These are phyloP conservation scores for Theonella swinhoei DNA, from an alignment of 37 sponge, comb jelly and placozoan species.

Conservation along the genomic window DNA sequence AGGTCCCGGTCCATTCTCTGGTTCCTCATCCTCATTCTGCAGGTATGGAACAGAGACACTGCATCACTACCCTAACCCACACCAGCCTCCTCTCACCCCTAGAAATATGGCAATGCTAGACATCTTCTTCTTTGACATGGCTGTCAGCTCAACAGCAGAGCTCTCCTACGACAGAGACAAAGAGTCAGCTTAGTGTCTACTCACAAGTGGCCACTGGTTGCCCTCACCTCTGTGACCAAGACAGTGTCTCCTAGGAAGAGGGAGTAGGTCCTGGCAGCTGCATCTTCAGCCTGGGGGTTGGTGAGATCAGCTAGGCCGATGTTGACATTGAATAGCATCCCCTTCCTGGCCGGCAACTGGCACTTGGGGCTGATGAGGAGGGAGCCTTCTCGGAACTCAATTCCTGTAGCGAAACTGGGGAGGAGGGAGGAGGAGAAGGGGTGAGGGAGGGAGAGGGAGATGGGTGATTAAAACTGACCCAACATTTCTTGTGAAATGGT, in stretches of 20 bases:
- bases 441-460: conserved; percentile 4
- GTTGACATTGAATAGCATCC: conserved; percentile 85
- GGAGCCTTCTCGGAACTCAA: conserved; percentile 90
- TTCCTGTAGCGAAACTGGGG: conserved; percentile 86
- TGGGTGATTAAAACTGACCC: conserved; percentile 59
- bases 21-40: neutral
- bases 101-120: conserved; percentile 92
- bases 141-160: conserved; percentile 65
- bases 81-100: conserved; percentile 60
- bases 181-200: neutral
- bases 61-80: too few relatives aligned
- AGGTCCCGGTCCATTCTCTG: neutral
- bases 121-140: conserved; percentile 90
- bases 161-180: conserved; percentile 19
- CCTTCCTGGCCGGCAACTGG: conserved; percentile 38
- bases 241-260: conserved; percentile 95
- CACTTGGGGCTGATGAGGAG: conserved; percentile 84
- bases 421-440: neutral
- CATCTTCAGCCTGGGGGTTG: conserved; percentile 56
- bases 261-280: conserved; percentile 68
- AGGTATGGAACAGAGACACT: neutral
- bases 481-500: conserved; percentile 68
- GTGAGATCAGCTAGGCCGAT: conserved; percentile 72
- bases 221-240: conserved; percentile 64
- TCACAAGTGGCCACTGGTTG: neutral